Conservation (phyloP, 2,113 vertebrate genomes). For the Harpagus bidentatus region DNA sequence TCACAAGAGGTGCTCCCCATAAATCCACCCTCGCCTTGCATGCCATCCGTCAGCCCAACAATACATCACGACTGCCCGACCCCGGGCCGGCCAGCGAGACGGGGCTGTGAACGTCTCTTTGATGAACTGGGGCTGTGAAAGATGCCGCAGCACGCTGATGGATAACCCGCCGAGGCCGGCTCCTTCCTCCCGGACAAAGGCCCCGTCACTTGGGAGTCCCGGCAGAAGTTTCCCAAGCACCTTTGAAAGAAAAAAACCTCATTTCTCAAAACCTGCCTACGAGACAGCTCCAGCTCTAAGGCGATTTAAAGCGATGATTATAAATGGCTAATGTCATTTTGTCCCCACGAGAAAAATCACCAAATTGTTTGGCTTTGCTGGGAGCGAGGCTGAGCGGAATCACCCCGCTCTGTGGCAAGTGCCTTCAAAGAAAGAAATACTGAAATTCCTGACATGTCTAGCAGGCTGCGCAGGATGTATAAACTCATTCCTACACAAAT, state of each 20-base stretch:
- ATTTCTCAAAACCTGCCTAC: slow-evolving; percentile 36
- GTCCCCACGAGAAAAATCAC: slow-evolving; percentile 15
- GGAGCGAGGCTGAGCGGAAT: background rate
- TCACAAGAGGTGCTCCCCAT: slow-evolving; percentile 53
- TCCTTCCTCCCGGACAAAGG: slow-evolving; percentile 53
- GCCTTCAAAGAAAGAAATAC: background rate
- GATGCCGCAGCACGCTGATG: background rate
- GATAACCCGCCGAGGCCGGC: slow-evolving; percentile 24
- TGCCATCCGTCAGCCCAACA: background rate
- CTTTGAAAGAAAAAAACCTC: slow-evolving; percentile 33
- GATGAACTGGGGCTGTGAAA: slow-evolving; percentile 28
- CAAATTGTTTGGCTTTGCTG: background rate
- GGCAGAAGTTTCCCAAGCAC: slow-evolving; percentile 64
- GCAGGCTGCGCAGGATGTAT: background rate
- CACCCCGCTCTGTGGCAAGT: background rate
- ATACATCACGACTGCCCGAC: slow-evolving; percentile 32
- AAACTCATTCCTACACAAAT: background rate
- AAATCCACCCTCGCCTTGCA: slow-evolving; percentile 21
- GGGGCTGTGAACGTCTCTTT: slow-evolving; percentile 55
- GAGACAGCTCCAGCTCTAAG: slow-evolving; percentile 7
- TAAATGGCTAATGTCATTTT: slow-evolving; percentile 19
- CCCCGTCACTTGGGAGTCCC: slow-evolving; percentile 21
- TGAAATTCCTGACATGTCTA: background rate
- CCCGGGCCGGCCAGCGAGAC: background rate
- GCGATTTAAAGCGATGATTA: background rate